Evolutionary conservation across 2,797 vertebrate genomes (phyloP), one percentile per base, ranked within the genome.

Genomic region (Peromyscus eremicus): DNA sequence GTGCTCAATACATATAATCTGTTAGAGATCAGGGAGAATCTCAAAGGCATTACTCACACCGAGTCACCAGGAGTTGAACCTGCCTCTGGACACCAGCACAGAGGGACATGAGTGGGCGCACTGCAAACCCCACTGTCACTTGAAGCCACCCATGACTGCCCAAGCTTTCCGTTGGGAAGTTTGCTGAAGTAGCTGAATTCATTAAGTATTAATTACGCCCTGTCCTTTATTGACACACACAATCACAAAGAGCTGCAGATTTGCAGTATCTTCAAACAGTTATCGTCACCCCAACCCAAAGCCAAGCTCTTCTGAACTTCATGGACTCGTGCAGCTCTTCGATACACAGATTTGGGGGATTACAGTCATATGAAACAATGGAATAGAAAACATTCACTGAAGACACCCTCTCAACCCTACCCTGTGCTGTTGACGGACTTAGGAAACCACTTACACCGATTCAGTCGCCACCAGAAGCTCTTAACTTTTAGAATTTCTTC

Each of bases 221-320:
- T 29, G 40, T 77, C 73, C 92, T 93, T 88, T 23, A 57, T 16
- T 84, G 85, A 86, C 43, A 90, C 6, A 89, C 12, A 34, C 2
- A 75, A 73, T 88, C 86, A 85, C 68, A 92, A 77, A 52, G 89
- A 83, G 73, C 83, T 92, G 64, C 43, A 77, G 46, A 83, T 23
- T 55, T 83, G 71, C 2, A 73, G 57, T 87, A 62, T 21, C 77
- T 93, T 55, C 70, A 91, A 73, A 83, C 5, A 97, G 40, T 73
- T 57, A 46, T 68, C 13, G n/a, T 73, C 21, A 52, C 37, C 12
- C 17, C 8, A 94, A 86, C 9, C 6, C 25, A 85, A 92, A 92
- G 73, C 49, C 84, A 80, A 95, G 27, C 37, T 66, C 11, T 85
- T 92, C 21, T 5, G 55, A 57, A 68, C 89, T 73, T 29, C 49